phyloP scores from a whole-genome alignment of 1,140 invertebrate genomes.

The Contarinia nasturtii region DNA sequence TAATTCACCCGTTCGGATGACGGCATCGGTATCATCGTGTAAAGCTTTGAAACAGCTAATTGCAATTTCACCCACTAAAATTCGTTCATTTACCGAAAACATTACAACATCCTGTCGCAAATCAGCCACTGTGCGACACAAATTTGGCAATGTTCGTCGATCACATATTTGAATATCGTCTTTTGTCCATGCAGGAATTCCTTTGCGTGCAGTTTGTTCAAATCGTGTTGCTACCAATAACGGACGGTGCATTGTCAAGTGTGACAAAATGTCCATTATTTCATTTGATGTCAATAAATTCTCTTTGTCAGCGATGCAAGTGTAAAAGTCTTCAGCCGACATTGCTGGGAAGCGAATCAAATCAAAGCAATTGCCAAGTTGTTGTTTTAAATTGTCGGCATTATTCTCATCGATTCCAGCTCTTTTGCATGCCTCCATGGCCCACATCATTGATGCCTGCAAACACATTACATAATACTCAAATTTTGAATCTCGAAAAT shows the following conservation, averaged over 20 bases:
- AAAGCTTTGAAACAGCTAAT: background rate
- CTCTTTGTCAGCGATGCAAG: background rate
- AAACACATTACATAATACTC: no score
- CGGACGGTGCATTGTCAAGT: background rate
- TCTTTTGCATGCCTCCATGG: background rate
- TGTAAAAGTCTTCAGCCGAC: background rate
- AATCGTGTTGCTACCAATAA: background rate
- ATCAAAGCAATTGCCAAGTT: background rate
- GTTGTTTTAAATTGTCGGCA: background rate
- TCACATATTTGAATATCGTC: background rate
- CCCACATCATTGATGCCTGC: background rate
- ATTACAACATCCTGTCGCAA: background rate
- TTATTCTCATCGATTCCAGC: background rate
- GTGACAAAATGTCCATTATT: background rate
- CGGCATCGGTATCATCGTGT: no score
- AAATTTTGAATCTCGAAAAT: no score
- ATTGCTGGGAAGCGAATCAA: background rate
- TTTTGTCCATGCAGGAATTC: background rate
- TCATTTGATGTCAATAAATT: background rate
- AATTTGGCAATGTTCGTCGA: background rate
- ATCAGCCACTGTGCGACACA: background rate
- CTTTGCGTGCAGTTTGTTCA: background rate
- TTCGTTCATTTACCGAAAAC: background rate
- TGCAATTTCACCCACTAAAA: background rate
- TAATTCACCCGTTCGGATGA: no score